Evolutionary conservation across 2,797 vertebrate genomes (phyloP).

Genomic region (Phalanger gymnotis): DNA sequence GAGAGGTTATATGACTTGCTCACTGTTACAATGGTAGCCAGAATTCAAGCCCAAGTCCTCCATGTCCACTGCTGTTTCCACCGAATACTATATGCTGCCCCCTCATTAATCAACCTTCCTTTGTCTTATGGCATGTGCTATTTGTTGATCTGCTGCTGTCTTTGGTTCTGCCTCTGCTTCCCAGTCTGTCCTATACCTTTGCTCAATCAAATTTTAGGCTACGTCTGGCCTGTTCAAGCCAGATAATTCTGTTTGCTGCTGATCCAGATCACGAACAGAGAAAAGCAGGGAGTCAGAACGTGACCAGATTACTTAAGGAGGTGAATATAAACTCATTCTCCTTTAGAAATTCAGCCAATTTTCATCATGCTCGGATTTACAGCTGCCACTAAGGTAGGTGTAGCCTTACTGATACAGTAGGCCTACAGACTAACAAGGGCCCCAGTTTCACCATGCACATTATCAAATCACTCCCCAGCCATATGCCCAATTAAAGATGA

Average conservation of each 20-base stretch:
- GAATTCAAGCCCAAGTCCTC: background rate
- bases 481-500: background rate
- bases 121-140: background rate
- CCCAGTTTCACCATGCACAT: background rate
- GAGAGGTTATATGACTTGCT: background rate
- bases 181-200: background rate
- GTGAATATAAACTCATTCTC: background rate
- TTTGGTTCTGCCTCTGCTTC: background rate
- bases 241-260: background rate
- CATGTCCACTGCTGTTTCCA: background rate
- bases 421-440: background rate
- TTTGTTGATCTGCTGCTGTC: background rate
- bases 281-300: background rate
- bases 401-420: too few relatives aligned
- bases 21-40: background rate
- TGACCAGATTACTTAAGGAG: background rate
- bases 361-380: background rate
- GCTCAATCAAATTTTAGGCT: background rate
- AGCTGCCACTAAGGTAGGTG: slow-evolving; percentile 2
- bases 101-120: background rate
- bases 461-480: background rate
- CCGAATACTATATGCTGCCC: background rate
- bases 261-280: background rate
- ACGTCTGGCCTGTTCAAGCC: background rate
- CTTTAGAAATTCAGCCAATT: background rate